Evolutionary conservation across 2,113 vertebrate genomes (phyloP).

Genomic region (Mus musculus): DNA sequence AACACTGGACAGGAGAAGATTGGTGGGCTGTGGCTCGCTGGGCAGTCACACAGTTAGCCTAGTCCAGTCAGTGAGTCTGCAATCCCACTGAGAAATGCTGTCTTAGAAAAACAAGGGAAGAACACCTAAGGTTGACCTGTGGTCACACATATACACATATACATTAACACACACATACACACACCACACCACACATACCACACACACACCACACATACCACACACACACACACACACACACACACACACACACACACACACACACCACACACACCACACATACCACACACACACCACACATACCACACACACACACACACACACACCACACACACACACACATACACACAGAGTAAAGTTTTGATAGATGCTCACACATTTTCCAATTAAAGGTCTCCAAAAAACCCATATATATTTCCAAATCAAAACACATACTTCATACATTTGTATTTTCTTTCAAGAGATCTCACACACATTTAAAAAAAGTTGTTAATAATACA

Average conservation of each 20-base stretch:
- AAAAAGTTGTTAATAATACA: constrained; percentile 54
- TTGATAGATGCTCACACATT: not conserved
- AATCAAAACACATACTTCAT: not conserved
- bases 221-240: not conserved
- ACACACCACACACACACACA: not conserved
- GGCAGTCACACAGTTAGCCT: not conserved
- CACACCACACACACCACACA: not conserved
- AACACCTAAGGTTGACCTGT: not conserved
- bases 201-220: not conserved
- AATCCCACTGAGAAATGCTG: not conserved
- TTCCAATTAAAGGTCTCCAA: not conserved
- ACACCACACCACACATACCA: not conserved
- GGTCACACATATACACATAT: not conserved
- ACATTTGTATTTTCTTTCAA: constrained; percentile 27
- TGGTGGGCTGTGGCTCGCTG: not conserved
- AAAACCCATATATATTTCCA: not conserved
- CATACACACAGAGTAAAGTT: no score
- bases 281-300: not conserved
- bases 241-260: not conserved
- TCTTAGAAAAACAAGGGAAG: not conserved
- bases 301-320: not conserved
- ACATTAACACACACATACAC: no score
- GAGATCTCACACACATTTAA: constrained; percentile 2
- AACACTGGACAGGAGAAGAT: not conserved
- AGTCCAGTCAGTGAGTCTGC: not conserved